These are phyloP conservation scores for Saiga tatarica DNA, from an alignment of 2,113 vertebrate species.

Conservation along the genomic window DNA sequence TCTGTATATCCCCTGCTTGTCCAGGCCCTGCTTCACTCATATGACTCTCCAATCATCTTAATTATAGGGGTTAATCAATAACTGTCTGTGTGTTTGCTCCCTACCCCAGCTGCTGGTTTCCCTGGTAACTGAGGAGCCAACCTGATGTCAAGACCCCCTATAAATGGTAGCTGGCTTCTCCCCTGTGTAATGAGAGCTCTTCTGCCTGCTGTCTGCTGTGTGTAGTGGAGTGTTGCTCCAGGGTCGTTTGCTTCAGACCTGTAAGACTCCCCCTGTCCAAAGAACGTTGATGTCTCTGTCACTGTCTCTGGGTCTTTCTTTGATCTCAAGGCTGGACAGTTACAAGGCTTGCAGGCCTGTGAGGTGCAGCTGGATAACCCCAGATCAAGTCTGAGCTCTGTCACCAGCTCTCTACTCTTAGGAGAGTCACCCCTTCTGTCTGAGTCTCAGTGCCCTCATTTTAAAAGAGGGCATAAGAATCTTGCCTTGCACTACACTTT, in stretches of 20 bases:
- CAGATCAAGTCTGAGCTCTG: background rate
- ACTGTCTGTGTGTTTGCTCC: background rate
- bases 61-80: background rate
- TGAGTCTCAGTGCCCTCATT: background rate
- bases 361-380: background rate
- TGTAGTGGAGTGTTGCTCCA: background rate
- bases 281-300: background rate
- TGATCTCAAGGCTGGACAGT: background rate
- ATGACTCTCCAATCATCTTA: background rate
- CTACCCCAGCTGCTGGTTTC: background rate
- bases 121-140: background rate
- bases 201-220: background rate
- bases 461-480: background rate
- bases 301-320: background rate
- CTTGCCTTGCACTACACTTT: background rate
- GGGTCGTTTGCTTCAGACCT: background rate
- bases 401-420: background rate
- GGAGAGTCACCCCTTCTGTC: background rate
- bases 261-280: background rate
- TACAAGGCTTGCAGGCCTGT: background rate
- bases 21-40: background rate
- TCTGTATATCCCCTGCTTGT: background rate
- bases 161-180: background rate
- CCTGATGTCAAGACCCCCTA: background rate
- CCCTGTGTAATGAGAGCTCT: accelerated